Base-by-base conservation (phyloP, 1,140 invertebrate genomes). In the Macrosteles quadrilineatus region DNA sequence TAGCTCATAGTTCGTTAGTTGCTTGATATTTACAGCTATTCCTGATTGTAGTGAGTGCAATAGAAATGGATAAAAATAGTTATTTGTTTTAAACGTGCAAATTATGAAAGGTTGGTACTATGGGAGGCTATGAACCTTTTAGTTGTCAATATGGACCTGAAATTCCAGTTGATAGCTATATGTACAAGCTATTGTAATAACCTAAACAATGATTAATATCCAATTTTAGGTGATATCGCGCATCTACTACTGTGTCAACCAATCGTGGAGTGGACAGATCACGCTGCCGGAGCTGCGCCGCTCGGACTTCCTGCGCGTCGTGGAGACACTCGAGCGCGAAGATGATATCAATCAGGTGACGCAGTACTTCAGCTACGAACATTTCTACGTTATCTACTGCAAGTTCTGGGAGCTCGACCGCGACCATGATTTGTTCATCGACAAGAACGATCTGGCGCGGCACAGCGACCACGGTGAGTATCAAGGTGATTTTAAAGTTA, bases 351-450 rank as follows among this genome's bases (percentile, higher is more conserved):
- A 99, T 84, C 91, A 93, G 84, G 92, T 99, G 53, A 98, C 95
- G 71, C 95, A 97, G 75, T 99, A 93, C 81, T 99, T 99, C 83
- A 98, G 96, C 78, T 99, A 99, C 81, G 97, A 99, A 81, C 98
- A 99, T 84, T 99, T 99, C 82, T 99, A 99, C 83, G 98, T 99
- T 25, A 99, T 99, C 78, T 99, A 99, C 80, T 99, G 98, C 84
- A 99, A 99, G 83, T 99, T 99, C 82, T 99, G 98, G 98, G 98
- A 99, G 82, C 82, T 99, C 73, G 98, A 99, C 82, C 89, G 94
- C 72, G 98, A 99, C 85, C 97, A 99, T 80, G 97, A 99, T 85
- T 84, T 99, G 43, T 94, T 94, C 75, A 98, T 99, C 75, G 95
- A 95, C 81, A 92, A 92, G 78, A 90, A 94, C 71, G 98, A 99